phyloP scores from a whole-genome alignment of 2,888 invertebrate species.

The Teinopalpus imperialis region DNA sequence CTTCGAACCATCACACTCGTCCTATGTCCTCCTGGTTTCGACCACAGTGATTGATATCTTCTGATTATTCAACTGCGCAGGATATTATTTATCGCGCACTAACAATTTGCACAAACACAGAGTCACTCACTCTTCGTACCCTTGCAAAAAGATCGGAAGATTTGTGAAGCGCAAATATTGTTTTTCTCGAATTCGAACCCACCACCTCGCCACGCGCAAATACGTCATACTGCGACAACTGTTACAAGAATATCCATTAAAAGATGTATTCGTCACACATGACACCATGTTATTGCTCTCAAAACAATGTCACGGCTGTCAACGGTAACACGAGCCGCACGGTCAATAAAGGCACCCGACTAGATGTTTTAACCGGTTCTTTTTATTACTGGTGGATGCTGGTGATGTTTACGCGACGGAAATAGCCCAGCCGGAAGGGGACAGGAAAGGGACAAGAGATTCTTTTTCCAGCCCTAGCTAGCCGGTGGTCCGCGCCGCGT shows the following conservation, averaged over 20 bases:
- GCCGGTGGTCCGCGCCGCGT: slow-evolving; percentile 48
- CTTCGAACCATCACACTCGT: no score
- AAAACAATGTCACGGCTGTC: slow-evolving; percentile 19
- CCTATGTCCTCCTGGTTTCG: no score
- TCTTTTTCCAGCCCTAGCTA: slow-evolving; percentile 55
- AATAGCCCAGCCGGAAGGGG: slow-evolving; percentile 46
- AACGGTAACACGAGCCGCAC: slow-evolving; percentile 34
- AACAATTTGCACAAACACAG: no score
- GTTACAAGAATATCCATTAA: neutral
- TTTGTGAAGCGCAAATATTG: no score
- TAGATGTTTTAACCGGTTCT: slow-evolving; percentile 19
- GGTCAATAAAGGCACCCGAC: slow-evolving; percentile 37
- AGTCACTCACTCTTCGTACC: no score
- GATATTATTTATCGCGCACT: no score
- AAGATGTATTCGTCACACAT: neutral
- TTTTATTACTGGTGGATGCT: slow-evolving; percentile 34
- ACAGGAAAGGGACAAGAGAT: slow-evolving; percentile 51
- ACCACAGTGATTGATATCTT: no score
- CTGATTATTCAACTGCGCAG: no score
- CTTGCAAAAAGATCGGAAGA: no score
- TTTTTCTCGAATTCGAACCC: no score
- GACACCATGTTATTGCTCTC: slow-evolving; percentile 1
- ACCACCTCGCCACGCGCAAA: no score
- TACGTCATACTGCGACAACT: no score
- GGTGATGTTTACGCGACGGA: slow-evolving; percentile 35